Evolutionary conservation across 2,888 invertebrate species (phyloP).

Genomic region (Xestia ashworthii): DNA sequence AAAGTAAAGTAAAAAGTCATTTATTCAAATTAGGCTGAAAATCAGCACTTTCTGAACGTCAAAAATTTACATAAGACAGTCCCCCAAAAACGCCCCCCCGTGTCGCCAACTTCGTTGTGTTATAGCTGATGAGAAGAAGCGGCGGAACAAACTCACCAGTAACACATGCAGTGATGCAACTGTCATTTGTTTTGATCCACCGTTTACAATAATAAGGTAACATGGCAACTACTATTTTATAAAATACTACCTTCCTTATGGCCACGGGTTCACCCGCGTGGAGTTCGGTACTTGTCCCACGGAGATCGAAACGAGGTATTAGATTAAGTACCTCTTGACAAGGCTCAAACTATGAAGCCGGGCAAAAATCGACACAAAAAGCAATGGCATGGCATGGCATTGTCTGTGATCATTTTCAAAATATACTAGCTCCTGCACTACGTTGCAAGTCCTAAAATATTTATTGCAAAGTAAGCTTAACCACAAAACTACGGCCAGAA

Average conservation of each 20-base stretch:
- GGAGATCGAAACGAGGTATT: background rate
- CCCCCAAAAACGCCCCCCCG: no score
- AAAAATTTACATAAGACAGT: no score
- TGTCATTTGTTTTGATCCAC: background rate
- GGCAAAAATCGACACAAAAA: background rate
- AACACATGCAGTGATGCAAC: no score
- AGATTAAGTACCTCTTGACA: background rate
- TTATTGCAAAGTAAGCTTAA: slow-evolving; percentile 1
- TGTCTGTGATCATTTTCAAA: slow-evolving; percentile 2
- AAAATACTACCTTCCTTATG: no score
- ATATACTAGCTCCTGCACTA: slow-evolving; percentile 15
- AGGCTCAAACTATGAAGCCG: background rate
- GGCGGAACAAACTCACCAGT: no score
- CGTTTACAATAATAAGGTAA: background rate
- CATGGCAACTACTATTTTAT: background rate
- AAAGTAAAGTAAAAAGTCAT: no score
- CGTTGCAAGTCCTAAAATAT: background rate
- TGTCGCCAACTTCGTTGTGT: no score
- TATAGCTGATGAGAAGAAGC: no score
- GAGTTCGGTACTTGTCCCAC: no score
- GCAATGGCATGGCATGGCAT: rapidly evolving
- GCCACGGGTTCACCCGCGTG: no score
- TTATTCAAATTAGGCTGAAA: no score
- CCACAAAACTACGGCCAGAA: slow-evolving; percentile 24
- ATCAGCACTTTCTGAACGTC: no score